Base-by-base conservation (phyloP, 53 echinoderm and acorn worm genomes). In the Hippasteria phrygiana region DNA sequence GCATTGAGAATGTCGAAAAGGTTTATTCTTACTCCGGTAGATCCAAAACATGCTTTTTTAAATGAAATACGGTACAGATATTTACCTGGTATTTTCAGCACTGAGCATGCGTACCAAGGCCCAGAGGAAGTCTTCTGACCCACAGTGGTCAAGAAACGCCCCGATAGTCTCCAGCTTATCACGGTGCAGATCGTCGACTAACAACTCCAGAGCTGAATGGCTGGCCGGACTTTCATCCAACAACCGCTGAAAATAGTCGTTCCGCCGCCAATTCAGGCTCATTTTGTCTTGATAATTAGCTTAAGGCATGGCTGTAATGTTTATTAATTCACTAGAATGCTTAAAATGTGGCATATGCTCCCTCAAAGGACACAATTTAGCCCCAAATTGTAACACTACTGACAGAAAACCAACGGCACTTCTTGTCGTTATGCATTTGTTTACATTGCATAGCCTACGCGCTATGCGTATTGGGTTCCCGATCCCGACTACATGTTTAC, bases 41-140 rank as follows among this genome's bases (percentile, higher is more conserved):
- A n/a, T n/a, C n/a, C n/a, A n/a, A n/a, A n/a, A n/a, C n/a, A n/a
- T n/a, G n/a, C n/a, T n/a, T n/a, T n/a, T n/a, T n/a, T n/a, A n/a
- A n/a, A n/a, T n/a, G n/a, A n/a, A n/a, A n/a, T n/a, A n/a, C n/a
- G n/a, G n/a, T 7, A n/a, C 0, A 59, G 11, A 17, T 38, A 32
- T 48, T n/a, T 92, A 97, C 97, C 97, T 92, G 22, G 92, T 53
- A 81, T 95, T 97, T 56, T 97, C 92, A 35, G 89, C 80, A 27
- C 92, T 75, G 20, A 97, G 93, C 73, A 97, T 87, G n/a, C 90
- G 71, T 22, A 97, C 93, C 67, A 97, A 43, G 14, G 81, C 93
- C 97, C 97, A 97, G 32, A 97, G 76, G 64, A 97, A 97, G 73
- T 97, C 97, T 42, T 97, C 97, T 0, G 97, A 93, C 10, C 97